Evolutionary conservation across 2,888 invertebrate genomes (phyloP).

Genomic region (Noctua comes): DNA sequence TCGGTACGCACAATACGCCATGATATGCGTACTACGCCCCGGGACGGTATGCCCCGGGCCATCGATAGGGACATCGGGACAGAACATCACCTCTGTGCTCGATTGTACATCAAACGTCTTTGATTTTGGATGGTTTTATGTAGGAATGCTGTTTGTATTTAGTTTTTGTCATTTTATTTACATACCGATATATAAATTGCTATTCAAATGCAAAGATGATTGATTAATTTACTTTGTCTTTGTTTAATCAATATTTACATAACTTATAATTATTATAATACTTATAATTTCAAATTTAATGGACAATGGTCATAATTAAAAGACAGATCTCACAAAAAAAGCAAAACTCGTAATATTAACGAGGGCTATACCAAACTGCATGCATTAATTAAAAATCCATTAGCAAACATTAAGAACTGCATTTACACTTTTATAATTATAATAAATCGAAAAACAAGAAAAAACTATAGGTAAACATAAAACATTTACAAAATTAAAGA

Average conservation of each 20-base stretch:
- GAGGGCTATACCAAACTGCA: too few relatives aligned
- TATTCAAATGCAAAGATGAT: not conserved
- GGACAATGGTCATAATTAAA: not conserved
- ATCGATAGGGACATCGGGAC: constrained; percentile 40
- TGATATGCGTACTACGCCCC: constrained; percentile 23
- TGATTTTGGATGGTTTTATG: constrained; percentile 27
- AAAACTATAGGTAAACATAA: not conserved
- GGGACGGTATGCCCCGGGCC: constrained; percentile 47
- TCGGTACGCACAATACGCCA: constrained; percentile 37
- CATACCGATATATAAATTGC: not conserved
- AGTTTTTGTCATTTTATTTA: not conserved
- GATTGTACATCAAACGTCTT: constrained; percentile 52
- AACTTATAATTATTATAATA: not conserved
- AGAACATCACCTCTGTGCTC: constrained; percentile 36
- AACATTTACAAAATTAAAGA: not conserved
- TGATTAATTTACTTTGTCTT: not conserved
- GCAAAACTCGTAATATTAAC: not conserved
- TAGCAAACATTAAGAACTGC: not conserved
- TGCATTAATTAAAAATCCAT: not conserved
- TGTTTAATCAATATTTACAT: not conserved
- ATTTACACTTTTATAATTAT: not conserved
- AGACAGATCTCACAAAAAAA: not conserved
- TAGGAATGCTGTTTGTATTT: not conserved
- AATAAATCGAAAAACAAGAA: not conserved
- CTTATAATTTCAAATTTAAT: not conserved